phyloP scores from a whole-genome alignment of 2,797 vertebrate species.

The Pogonophryne albipinna region DNA sequence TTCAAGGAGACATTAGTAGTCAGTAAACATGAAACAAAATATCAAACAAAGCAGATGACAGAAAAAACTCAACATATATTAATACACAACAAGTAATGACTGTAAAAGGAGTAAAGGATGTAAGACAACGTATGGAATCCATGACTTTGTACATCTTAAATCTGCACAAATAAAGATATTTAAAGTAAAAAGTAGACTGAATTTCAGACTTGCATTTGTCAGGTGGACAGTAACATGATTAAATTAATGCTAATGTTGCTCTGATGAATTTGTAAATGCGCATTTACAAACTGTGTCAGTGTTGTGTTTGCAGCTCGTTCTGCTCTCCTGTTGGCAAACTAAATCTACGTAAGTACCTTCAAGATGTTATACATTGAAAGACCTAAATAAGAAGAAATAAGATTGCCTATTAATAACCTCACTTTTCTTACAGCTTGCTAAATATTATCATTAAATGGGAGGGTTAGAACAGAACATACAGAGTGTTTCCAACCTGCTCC shows the following conservation, averaged over 20 bases:
- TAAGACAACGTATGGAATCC: neutral
- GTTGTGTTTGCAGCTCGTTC: neutral
- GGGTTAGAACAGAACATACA: neutral
- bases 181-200: neutral
- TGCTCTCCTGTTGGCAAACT: neutral
- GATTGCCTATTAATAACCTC: neutral
- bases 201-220: neutral
- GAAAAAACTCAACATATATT: constrained; percentile 5
- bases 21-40: constrained; percentile 40
- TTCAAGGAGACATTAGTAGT: constrained; percentile 52
- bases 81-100: constrained; percentile 4
- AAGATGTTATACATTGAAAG: neutral
- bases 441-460: neutral
- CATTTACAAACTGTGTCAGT: neutral
- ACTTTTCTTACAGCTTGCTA: neutral
- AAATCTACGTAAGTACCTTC: neutral
- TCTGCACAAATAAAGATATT: neutral
- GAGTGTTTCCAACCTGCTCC: neutral
- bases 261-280: neutral
- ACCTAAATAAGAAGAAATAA: neutral
- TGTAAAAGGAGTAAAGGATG: neutral
- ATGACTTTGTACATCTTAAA: neutral
- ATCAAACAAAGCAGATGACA: constrained; percentile 40
- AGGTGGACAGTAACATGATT: constrained; percentile 8
- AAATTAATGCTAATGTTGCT: neutral